phyloP scores from a whole-genome alignment of 2,888 invertebrate species.

The Escarpia spicata region DNA sequence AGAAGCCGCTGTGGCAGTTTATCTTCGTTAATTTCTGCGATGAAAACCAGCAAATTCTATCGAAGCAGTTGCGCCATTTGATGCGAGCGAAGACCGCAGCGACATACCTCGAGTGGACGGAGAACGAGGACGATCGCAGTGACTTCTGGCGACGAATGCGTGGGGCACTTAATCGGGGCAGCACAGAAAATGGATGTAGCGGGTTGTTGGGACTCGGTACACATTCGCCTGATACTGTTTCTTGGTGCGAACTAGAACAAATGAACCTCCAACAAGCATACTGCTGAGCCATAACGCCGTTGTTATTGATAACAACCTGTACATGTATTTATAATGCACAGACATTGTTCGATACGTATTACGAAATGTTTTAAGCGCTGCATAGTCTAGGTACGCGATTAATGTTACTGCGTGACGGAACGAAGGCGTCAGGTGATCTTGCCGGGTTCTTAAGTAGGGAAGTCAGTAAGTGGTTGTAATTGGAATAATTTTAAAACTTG shows the following conservation, averaged over 20 bases:
- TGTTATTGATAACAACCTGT: background rate
- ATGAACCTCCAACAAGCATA: background rate
- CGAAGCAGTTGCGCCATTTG: background rate
- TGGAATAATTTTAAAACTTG: no score
- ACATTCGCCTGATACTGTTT: background rate
- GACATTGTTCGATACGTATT: background rate
- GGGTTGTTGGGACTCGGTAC: background rate
- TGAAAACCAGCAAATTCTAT: background rate
- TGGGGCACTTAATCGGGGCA: background rate
- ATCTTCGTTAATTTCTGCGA: background rate
- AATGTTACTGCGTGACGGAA: background rate
- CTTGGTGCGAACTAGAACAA: background rate
- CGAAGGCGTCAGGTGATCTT: background rate
- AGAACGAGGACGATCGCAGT: background rate
- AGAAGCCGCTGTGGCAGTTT: background rate
- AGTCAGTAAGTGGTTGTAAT: background rate
- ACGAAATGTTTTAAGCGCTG: background rate
- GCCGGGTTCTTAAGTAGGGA: background rate
- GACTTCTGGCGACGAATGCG: background rate
- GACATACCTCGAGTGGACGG: background rate
- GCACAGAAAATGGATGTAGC: background rate
- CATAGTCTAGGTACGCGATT: background rate
- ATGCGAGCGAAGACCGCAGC: background rate
- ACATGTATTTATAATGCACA: background rate
- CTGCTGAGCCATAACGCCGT: background rate